phyloP scores from a whole-genome alignment of 2,113 vertebrate genomes.

The Barbus barbus region DNA sequence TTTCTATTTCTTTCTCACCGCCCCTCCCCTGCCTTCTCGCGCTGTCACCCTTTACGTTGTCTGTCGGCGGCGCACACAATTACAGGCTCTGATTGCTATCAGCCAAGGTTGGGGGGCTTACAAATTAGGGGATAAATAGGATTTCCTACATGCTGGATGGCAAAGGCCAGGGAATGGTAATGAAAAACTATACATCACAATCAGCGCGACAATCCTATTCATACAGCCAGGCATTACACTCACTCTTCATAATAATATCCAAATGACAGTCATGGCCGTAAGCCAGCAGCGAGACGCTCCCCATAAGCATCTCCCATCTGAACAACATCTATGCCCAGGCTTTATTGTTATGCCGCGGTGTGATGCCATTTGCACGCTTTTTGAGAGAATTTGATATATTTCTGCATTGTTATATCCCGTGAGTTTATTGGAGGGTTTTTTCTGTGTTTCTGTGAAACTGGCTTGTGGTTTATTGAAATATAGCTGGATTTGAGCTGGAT shows the following conservation, averaged over 20 bases:
- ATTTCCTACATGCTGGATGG: slow-evolving; percentile 96
- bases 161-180: slow-evolving; percentile 94
- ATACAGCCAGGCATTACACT: slow-evolving; percentile 89
- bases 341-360: slow-evolving; percentile 6
- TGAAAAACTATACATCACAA: slow-evolving; percentile 99
- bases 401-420: neutral
- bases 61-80: slow-evolving; percentile 88
- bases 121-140: slow-evolving; percentile 99
- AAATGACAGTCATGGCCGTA: slow-evolving; percentile 80
- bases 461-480: slow-evolving; percentile 27
- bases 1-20: slow-evolving; percentile 45
- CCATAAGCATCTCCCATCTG: slow-evolving; percentile 35
- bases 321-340: neutral
- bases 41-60: slow-evolving; percentile 75
- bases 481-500: neutral
- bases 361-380: neutral
- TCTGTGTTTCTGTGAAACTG: neutral
- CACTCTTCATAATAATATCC: slow-evolving; percentile 90
- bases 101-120: slow-evolving; percentile 98
- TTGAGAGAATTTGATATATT: slow-evolving; percentile 34
- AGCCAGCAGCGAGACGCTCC: slow-evolving; percentile 54
- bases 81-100: slow-evolving; percentile 99
- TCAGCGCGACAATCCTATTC: slow-evolving; percentile 95
- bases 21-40: slow-evolving; percentile 62
- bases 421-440: neutral